Base-by-base conservation (phyloP, 2,797 vertebrate genomes). In the Liasis olivaceus region DNA sequence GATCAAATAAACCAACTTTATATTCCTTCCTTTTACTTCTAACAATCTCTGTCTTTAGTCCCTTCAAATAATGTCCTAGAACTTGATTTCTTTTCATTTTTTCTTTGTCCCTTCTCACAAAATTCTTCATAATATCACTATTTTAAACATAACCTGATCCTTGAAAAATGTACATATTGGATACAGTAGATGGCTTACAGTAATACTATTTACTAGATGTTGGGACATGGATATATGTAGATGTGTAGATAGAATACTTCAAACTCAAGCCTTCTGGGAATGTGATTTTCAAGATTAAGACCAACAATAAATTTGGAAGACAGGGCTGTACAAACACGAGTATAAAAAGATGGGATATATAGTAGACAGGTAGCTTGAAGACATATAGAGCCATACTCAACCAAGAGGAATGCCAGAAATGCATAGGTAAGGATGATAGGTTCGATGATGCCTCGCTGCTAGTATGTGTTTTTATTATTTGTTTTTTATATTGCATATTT, bases 321-420 rank as follows among this genome's bases (percentile, higher is more conserved):
- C 9, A 72, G 14, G 54, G 56, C 13, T 47, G 4, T 2, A 17
- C 5, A 88, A 31, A 4, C 17, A 4, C 26, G n/a, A 12, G 3
- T 81, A 77, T 24, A 62, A 8, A 20, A n/a, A 42, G 3, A 24
- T 2, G 15, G n/a, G 17, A 62, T 26, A 77, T 26, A 28, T 66
- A 47, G 56, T n/a, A 42, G 89, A 3, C 42, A 31, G n/a, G 28
- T 36, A 60, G 1, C 13, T 77, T 15, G 0, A 0, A 54, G 0
- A 0, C 15, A n/a, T 31, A 28, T 9, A 69, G 12, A 28, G 17
- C 12, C 20, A n/a, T 22, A 58, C 8, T 9, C 54, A 58, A 36
- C 58, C 17, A 81, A 3, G 8, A 28, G 5, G 2, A 47, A 86
- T 15, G 20, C 36, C 9, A 59, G 60, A 90, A 87, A 0, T 1